Evolutionary conservation across 2,113 vertebrate species (phyloP).

Genomic region (Chionodraco myersi): DNA sequence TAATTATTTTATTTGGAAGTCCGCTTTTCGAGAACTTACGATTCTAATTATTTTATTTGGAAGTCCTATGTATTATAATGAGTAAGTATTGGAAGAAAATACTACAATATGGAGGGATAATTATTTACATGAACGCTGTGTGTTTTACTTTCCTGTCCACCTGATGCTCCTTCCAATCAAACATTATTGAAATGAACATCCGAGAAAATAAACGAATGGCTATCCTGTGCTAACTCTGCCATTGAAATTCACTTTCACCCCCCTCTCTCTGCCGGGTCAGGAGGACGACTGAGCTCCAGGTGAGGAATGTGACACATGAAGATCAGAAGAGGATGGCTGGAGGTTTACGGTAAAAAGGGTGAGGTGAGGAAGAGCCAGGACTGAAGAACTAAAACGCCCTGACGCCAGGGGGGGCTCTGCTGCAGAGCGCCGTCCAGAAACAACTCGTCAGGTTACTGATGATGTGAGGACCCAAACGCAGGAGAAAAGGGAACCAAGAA

Average conservation of each 20-base stretch:
- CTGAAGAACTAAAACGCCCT: neutral
- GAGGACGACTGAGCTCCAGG: slow-evolving; percentile 58
- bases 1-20: too few relatives aligned
- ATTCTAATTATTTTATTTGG: too few relatives aligned
- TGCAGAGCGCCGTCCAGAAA: slow-evolving; percentile 35
- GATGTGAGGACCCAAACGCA: too few relatives aligned
- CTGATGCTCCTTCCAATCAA: too few relatives aligned
- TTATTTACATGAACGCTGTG: too few relatives aligned
- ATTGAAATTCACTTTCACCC: slow-evolving; percentile 42
- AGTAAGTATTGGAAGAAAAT: too few relatives aligned
- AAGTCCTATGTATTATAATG: too few relatives aligned
- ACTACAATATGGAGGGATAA: too few relatives aligned
- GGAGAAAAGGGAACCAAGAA: too few relatives aligned
- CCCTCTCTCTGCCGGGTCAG: slow-evolving; percentile 34
- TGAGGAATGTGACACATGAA: slow-evolving; percentile 83
- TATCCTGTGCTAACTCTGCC: slow-evolving; percentile 23
- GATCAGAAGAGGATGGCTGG: slow-evolving; percentile 59
- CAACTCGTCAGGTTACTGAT: neutral
- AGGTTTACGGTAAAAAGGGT: slow-evolving; percentile 73
- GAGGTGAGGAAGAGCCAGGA: slow-evolving; percentile 13
- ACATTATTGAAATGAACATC: too few relatives aligned
- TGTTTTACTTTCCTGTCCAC: too few relatives aligned
- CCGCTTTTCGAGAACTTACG: too few relatives aligned
- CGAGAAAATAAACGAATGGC: neutral
- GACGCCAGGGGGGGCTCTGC: slow-evolving; percentile 43